phyloP scores from a whole-genome alignment of 2,113 vertebrate species.

The Rana temporaria region DNA sequence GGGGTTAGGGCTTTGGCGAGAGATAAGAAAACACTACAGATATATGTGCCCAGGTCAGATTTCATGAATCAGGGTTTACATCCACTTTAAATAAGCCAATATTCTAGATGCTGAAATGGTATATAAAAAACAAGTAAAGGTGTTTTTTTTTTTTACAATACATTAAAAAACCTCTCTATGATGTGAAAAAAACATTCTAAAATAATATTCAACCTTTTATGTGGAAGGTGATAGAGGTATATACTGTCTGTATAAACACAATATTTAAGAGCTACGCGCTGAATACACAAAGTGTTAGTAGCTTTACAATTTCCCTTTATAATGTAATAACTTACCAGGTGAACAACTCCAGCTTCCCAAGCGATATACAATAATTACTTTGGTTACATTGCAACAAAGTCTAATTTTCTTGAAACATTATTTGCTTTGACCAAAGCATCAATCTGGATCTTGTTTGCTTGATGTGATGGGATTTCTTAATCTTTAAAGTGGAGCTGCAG shows the following conservation, averaged over 20 bases:
- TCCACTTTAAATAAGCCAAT: too few relatives aligned
- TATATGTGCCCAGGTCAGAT: too few relatives aligned
- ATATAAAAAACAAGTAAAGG: too few relatives aligned
- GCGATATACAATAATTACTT: constrained; percentile 45
- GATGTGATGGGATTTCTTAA: background rate
- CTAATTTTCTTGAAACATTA: constrained; percentile 39
- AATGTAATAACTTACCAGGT: constrained; percentile 44
- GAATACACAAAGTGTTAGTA: constrained; percentile 14
- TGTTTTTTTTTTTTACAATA: too few relatives aligned
- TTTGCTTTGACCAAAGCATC: constrained; percentile 10
- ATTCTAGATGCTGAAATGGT: too few relatives aligned
- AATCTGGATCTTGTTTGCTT: background rate
- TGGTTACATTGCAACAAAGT: constrained; percentile 25
- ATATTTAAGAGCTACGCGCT: constrained; percentile 9
- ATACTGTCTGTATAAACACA: background rate
- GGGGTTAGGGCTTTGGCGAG: too few relatives aligned
- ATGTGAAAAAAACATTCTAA: too few relatives aligned
- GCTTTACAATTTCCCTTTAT: constrained; percentile 39
- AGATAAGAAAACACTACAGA: too few relatives aligned
- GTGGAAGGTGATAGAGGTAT: background rate
- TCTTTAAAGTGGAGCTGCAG: too few relatives aligned
- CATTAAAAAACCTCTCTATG: too few relatives aligned
- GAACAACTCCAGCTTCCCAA: constrained; percentile 38
- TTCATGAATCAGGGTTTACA: too few relatives aligned
- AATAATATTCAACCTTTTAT: too few relatives aligned